Evolutionary conservation across 2,888 invertebrate species (phyloP), one percentile per base, ranked within the genome.

Genomic region (Tanytarsus gracilentus): DNA sequence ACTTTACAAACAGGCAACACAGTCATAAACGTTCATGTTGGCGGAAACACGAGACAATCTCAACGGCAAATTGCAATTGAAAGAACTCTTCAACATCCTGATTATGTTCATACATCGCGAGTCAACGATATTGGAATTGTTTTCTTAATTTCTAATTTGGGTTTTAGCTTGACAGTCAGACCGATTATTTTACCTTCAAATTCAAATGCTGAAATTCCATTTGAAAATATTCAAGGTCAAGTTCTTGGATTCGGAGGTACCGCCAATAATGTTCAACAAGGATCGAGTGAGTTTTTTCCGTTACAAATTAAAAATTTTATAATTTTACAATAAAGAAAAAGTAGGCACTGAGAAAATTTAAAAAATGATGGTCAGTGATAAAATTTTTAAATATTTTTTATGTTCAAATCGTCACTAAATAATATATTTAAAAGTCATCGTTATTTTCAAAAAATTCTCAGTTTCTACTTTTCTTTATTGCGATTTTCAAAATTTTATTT

Each of bases 221-320:
- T 27, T 30, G 21, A 33, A 2, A 53, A 52, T n/a, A 50, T 50
- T 23, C 52, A 61, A 40, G 61, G 61, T 21, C 6, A 21, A 14
- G 25, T 39, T 39, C 18, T 61, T n/a, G 52, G 52, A 1, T 61
- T 53, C 26, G 53, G 61, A 9, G 50, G 50, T 36, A 27, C n/a
- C 23, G 44, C 50, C 14, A 27, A 6, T n/a, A 23, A 33, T 5
- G 33, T 5, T 3, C 44, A 18, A 44, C 16, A 18, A 44, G 16
- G 8, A 29, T n/a, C 29, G 27, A 50, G 50, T 7, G 25, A 25
- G 26, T 50, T 50, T 30, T 7, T 30, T 30, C 30, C 7, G 9
- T 8, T 8, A 30, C 16, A 26, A 8, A 14, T 29, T n/a, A 27
- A 5, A 25, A 50, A 27, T 6, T 14, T 4, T 36, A 16, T 4